Evolutionary conservation across 2,888 invertebrate species (phyloP).

Genomic region (Acheta domesticus): DNA sequence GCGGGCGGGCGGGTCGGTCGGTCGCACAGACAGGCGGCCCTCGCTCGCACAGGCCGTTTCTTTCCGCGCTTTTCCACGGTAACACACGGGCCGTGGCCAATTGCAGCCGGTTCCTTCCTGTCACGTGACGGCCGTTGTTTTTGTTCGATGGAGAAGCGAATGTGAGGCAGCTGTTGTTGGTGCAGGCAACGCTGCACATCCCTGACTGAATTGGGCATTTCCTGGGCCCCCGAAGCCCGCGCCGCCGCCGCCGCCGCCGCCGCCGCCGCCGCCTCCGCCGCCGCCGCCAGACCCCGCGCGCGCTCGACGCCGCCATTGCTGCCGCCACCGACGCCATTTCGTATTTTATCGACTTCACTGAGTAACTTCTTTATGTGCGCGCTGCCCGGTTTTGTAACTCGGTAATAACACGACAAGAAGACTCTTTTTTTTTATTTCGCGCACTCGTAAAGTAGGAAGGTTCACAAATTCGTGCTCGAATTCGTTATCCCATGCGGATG

Average conservation of each 20-base stretch:
- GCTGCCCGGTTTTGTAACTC: too few species aligned
- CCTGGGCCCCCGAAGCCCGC: not conserved
- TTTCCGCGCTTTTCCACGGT: slow-evolving; percentile 11
- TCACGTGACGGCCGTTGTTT: slow-evolving; percentile 1
- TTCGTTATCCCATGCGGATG: too few species aligned
- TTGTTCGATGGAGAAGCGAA: slow-evolving; percentile 18
- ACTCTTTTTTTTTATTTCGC: too few species aligned
- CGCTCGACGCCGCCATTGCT: not conserved
- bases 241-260: not conserved
- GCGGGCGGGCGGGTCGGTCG: not conserved
- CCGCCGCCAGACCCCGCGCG: not conserved
- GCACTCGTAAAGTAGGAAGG: too few species aligned
- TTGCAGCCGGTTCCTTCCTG: slow-evolving; percentile 18
- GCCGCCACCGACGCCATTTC: not conserved
- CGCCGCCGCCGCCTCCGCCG: not conserved
- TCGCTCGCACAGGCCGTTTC: not conserved
- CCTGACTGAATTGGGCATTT: not conserved
- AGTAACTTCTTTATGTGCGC: too few species aligned
- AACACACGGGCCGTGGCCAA: slow-evolving; percentile 9
- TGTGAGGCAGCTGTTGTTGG: slow-evolving; percentile 18
- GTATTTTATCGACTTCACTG: not conserved
- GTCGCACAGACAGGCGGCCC: not conserved
- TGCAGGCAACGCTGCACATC: not conserved
- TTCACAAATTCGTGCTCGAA: too few species aligned
- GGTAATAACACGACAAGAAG: too few species aligned